Evolutionary conservation across 2,888 invertebrate species (phyloP).

Genomic region (Apodemia hepburni): DNA sequence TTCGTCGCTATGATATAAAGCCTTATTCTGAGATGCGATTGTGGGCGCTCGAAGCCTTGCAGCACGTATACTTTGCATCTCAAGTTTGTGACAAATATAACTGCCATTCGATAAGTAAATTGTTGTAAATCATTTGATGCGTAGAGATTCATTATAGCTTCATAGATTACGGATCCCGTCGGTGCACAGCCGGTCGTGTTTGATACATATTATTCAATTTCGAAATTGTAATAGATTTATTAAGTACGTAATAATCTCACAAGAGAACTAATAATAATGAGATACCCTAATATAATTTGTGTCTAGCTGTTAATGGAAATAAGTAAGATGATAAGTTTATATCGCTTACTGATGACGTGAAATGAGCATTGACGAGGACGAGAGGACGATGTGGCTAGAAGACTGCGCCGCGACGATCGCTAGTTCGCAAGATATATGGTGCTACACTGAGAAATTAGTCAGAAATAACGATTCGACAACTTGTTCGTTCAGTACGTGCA

Average conservation of each 20-base stretch:
- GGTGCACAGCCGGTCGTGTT: slow-evolving; percentile 75
- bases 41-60: slow-evolving; percentile 33
- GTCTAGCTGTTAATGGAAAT: slow-evolving; percentile 75
- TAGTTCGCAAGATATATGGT: slow-evolving; percentile 13
- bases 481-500: slow-evolving; percentile 36
- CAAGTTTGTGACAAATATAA: slow-evolving; percentile 64
- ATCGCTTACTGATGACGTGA: slow-evolving; percentile 56
- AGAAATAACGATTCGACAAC: neutral
- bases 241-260: slow-evolving; percentile 73
- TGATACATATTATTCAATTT: slow-evolving; percentile 77
- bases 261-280: slow-evolving; percentile 69
- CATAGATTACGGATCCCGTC: slow-evolving; percentile 65
- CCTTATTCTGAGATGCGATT: slow-evolving; percentile 57
- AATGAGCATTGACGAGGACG: slow-evolving; percentile 36
- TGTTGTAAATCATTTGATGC: slow-evolving; percentile 62
- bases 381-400: slow-evolving; percentile 32
- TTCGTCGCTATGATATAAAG: slow-evolving; percentile 54
- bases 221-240: slow-evolving; percentile 76
- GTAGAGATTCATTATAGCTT: slow-evolving; percentile 62
- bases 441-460: slow-evolving; percentile 13
- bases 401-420: slow-evolving; percentile 17
- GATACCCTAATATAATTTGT: slow-evolving; percentile 77
- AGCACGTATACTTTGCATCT: slow-evolving; percentile 40
- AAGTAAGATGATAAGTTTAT: slow-evolving; percentile 69
- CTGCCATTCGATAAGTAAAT: slow-evolving; percentile 77